phyloP scores from a whole-genome alignment of 2,113 vertebrate species.

The Cariama cristata region DNA sequence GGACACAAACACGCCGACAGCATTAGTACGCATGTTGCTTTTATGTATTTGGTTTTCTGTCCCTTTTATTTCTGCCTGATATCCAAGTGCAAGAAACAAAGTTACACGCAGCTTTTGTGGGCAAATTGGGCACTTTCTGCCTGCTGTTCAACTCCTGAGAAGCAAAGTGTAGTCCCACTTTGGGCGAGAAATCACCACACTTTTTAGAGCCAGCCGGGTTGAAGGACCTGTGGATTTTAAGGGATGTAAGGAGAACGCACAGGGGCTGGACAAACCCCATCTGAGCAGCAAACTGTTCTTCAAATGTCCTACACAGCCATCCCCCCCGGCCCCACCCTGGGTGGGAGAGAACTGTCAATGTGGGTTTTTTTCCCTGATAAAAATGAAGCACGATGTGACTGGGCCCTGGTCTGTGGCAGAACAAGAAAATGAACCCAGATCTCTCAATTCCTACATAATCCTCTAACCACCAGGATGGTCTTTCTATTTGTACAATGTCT shows the following conservation, averaged over 20 bases:
- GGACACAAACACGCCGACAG: fast-evolving
- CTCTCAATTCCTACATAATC: background rate
- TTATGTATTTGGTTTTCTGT: background rate
- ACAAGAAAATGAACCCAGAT: background rate
- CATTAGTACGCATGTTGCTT: fast-evolving
- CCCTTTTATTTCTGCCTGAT: background rate
- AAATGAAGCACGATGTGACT: background rate
- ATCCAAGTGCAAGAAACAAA: background rate
- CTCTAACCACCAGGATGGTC: background rate
- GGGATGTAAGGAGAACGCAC: background rate
- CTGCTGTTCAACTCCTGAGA: background rate
- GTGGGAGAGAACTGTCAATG: background rate
- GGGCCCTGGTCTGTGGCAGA: background rate
- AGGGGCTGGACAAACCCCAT: background rate
- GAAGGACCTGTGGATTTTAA: background rate
- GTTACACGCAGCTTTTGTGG: background rate
- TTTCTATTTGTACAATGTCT: background rate
- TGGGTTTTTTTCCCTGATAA: background rate
- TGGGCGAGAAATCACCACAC: background rate
- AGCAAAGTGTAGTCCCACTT: too few species aligned
- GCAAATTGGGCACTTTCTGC: background rate
- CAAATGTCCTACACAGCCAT: background rate
- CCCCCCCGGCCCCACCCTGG: fast-evolving
- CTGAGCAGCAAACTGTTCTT: background rate
- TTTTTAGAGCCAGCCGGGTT: background rate